Base-by-base conservation (phyloP, 2,888 invertebrate genomes). In the Petrophora chlorosata region DNA sequence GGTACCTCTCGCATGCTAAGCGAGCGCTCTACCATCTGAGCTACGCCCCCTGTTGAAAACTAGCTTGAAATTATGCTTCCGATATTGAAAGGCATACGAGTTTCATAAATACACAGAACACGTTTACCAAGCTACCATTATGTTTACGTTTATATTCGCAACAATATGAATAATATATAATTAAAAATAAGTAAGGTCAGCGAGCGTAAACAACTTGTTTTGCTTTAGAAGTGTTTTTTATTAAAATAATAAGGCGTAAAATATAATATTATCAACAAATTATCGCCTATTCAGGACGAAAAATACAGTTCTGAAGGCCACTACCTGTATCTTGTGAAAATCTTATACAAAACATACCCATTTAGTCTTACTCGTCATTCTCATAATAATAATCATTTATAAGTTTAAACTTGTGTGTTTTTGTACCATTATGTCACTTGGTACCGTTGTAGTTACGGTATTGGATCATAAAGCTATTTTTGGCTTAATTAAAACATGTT, bases 1-100 rank as follows among this genome's bases (percentile, higher is more conserved):
- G 87, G 89, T 90, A 90, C 89, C 85, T 90, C 89, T 89, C 87
- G 79, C 89, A 89, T 90, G 87, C 88, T 89, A 90, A 90, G 89
- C 89, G 90, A 90, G 89, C 90, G 88, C 89, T 90, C 90, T 90
- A 90, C 90, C 89, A 89, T 90, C 90, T 89, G 90, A 90, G 89
- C 90, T 90, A 90, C 90, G 88, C 88, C 88, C 87, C 86, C 88
- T 14, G 48, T n/a, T n/a, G n/a, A n/a, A n/a, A n/a, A n/a, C n/a
- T n/a, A n/a, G n/a, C n/a, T n/a, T n/a, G n/a, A n/a, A n/a, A n/a
- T n/a, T n/a, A n/a, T n/a, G n/a, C n/a, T n/a, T n/a, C n/a, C n/a
- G n/a, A n/a, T n/a, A n/a, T n/a, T n/a, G n/a, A n/a, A n/a, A n/a
- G n/a, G n/a, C n/a, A n/a, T n/a, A n/a, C n/a, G n/a, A n/a, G n/a